These are phyloP conservation scores for Leptosomus discolor DNA, from an alignment of 2,113 vertebrate genomes.

Conservation along the genomic window DNA sequence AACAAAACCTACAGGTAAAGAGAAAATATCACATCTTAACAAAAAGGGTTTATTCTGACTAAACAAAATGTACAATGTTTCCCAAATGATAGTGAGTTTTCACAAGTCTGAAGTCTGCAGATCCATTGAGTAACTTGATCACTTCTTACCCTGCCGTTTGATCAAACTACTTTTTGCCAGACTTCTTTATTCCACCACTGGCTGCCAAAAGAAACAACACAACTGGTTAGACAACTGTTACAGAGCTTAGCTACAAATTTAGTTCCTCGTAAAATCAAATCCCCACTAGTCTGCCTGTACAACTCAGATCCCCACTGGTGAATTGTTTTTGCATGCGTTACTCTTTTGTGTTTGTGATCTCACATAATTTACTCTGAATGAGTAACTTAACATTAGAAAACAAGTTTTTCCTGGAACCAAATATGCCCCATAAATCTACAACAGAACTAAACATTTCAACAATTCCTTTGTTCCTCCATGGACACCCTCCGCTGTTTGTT, in stretches of 20 bases:
- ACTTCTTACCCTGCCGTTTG: not conserved
- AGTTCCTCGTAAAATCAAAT: not conserved
- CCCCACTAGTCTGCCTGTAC: not conserved
- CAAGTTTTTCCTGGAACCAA: not conserved
- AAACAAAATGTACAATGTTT: constrained; percentile 67
- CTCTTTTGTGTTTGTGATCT: not conserved
- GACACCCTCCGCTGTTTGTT: not conserved
- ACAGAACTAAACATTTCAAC: not conserved
- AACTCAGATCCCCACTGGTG: not conserved
- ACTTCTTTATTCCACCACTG: constrained; percentile 93
- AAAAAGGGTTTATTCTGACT: constrained; percentile 65
- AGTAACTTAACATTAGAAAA: not conserved
- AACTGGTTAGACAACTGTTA: not conserved
- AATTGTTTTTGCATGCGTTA: not conserved
- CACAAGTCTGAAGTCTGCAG: not conserved
- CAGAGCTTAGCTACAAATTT: not conserved
- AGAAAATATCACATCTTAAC: constrained; percentile 36
- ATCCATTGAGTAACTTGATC: not conserved
- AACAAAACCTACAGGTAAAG: not conserved
- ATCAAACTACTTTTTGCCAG: constrained; percentile 87
- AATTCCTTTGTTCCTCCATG: not conserved
- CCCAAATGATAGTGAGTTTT: not conserved
- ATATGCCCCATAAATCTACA: not conserved
- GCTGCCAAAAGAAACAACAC: constrained; percentile 71
- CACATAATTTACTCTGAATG: not conserved